These are phyloP conservation scores for Grammomys surdaster DNA, from an alignment of 2,113 vertebrate species.

Conservation along the genomic window DNA sequence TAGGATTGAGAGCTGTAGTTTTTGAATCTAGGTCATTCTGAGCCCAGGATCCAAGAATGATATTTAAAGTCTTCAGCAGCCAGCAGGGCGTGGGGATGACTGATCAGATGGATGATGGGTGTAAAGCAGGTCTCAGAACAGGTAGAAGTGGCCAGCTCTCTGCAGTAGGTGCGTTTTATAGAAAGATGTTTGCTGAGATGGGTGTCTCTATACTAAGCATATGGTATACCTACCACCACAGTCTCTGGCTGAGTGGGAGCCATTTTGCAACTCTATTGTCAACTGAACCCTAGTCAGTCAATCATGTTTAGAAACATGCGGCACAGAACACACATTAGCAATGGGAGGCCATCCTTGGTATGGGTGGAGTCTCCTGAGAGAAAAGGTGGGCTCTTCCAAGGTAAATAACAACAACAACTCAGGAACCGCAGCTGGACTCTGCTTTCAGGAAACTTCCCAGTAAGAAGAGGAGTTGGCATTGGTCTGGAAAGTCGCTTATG, in stretches of 20 bases:
- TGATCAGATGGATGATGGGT: not conserved
- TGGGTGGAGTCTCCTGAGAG: not conserved
- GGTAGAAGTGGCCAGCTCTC: not conserved
- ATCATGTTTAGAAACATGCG: not conserved
- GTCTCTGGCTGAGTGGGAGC: not conserved
- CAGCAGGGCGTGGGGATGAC: not conserved
- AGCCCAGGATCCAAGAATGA: not conserved
- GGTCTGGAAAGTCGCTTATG: not conserved
- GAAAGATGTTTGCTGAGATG: not conserved
- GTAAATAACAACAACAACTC: too few species aligned
- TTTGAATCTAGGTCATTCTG: not conserved
- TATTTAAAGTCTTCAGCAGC: not conserved
- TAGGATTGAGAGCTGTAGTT: not conserved
- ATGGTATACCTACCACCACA: not conserved
- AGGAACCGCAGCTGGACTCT: not conserved
- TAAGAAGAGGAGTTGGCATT: not conserved
- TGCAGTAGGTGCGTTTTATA: not conserved
- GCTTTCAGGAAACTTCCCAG: not conserved
- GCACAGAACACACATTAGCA: not conserved
- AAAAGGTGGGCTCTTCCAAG: not conserved
- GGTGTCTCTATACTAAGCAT: fast-evolving
- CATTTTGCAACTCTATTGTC: not conserved
- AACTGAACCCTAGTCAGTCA: not conserved
- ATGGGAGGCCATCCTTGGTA: too few species aligned
- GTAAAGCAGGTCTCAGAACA: not conserved